These are phyloP conservation scores for Perizoma flavofasciatum DNA, from an alignment of 2,888 invertebrate species.

Conservation along the genomic window DNA sequence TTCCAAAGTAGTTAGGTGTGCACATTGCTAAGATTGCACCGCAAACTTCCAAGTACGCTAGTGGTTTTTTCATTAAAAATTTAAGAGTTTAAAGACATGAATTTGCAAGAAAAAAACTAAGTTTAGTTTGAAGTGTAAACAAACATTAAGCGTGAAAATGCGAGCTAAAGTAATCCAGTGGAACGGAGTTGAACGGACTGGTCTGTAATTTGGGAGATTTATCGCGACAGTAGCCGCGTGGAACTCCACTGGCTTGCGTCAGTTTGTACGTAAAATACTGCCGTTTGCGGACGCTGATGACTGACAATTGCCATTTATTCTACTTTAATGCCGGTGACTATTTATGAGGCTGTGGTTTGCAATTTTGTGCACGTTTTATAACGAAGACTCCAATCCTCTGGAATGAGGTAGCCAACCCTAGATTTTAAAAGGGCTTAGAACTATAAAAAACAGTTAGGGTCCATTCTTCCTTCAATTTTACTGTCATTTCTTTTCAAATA, in stretches of 20 bases:
- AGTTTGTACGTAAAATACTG: slow-evolving; percentile 53
- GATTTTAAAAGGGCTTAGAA: no score
- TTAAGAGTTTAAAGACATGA: slow-evolving; percentile 16
- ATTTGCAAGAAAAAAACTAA: slow-evolving; percentile 17
- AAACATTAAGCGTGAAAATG: slow-evolving; percentile 41
- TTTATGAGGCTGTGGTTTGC: slow-evolving; percentile 25
- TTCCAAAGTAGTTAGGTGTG: slow-evolving; percentile 45
- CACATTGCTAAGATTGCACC: slow-evolving; percentile 24
- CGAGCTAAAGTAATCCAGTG: slow-evolving; percentile 47
- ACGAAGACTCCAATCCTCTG: no score
- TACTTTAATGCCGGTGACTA: slow-evolving; percentile 39
- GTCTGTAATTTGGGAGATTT: slow-evolving; percentile 54
- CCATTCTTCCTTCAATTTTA: no score
- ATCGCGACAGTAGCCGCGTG: slow-evolving; percentile 51
- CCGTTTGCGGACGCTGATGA: slow-evolving; percentile 57
- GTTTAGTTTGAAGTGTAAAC: slow-evolving; percentile 11
- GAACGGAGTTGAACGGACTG: slow-evolving; percentile 34
- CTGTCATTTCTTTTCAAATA: no score
- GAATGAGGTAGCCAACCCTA: no score
- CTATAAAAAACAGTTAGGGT: no score
- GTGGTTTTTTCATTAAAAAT: slow-evolving; percentile 37
- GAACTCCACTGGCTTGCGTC: slow-evolving; percentile 36
- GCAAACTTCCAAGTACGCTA: slow-evolving; percentile 27
- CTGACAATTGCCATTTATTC: slow-evolving; percentile 55
- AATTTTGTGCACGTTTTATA: slow-evolving; percentile 4